Percentiles rank a stretch among this genome's conserved stretches.
phyloP scores from a whole-genome alignment of 2,888 invertebrate species.

The Entomobrya proxima region DNA sequence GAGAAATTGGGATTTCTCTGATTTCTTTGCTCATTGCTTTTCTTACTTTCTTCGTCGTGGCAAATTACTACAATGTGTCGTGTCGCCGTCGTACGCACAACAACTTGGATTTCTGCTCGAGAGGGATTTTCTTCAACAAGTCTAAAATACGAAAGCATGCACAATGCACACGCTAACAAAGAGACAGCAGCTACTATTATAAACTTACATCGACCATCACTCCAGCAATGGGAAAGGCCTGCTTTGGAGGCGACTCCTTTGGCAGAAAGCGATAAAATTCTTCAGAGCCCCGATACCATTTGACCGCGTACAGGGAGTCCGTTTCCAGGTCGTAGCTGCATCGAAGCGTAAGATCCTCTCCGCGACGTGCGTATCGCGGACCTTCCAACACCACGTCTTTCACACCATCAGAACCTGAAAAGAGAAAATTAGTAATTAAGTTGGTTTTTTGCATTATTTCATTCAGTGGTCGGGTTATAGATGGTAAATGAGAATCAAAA shows the following conservation, averaged over 20 bases:
- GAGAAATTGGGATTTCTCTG: neutral
- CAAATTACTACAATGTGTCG: conserved; percentile 34
- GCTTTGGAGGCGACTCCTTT: conserved; percentile 66
- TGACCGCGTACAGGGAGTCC: conserved; percentile 70
- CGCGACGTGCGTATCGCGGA: conserved; percentile 65
- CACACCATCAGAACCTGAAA: conserved; percentile 69
- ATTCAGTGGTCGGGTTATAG: neutral
- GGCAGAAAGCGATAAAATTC: conserved; percentile 71
- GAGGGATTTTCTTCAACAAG: conserved; percentile 7
- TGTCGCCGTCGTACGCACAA: neutral
- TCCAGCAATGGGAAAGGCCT: conserved; percentile 62
- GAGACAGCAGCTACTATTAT: neutral
- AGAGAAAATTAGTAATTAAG: conserved; percentile 14
- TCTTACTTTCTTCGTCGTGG: too few species aligned
- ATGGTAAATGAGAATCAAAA: neutral
- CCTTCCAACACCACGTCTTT: conserved; percentile 67
- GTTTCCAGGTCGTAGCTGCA: conserved; percentile 71
- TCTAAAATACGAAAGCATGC: too few species aligned
- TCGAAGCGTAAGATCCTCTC: conserved; percentile 68
- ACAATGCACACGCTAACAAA: neutral
- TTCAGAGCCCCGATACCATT: conserved; percentile 70
- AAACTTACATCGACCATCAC: conserved; percentile 64
- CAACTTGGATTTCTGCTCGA: conserved; percentile 3
- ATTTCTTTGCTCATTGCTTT: too few species aligned
- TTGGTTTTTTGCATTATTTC: neutral